Percentiles rank a stretch among this genome's conserved stretches.
Evolutionary conservation across 2,888 invertebrate species (phyloP).

Genomic region (Gandaritis pyraliata): DNA sequence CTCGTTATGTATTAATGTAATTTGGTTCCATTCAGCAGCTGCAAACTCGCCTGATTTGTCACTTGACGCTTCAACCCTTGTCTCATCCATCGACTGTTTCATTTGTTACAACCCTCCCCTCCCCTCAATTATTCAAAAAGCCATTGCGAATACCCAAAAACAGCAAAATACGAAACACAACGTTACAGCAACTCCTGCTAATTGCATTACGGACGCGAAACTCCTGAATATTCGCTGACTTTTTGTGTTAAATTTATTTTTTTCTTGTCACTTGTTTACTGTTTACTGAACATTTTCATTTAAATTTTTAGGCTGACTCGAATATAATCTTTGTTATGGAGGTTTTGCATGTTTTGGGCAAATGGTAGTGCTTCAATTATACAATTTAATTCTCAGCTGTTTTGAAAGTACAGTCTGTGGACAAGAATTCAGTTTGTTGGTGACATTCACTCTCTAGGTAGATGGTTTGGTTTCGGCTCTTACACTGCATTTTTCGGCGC

Average conservation of each 20-base stretch:
- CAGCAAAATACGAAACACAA: slow-evolving; percentile 32
- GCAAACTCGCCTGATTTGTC: too few species aligned
- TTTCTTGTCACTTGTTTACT: slow-evolving; percentile 37
- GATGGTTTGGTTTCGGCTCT: too few species aligned
- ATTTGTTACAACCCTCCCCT: slow-evolving; percentile 17
- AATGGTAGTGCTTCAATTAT: too few species aligned
- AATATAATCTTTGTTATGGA: slow-evolving; percentile 6
- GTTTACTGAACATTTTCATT: slow-evolving; percentile 33
- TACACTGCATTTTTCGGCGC: too few species aligned
- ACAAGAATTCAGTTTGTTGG: too few species aligned
- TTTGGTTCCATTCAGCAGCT: too few species aligned
- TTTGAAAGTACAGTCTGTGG: too few species aligned
- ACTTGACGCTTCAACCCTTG: slow-evolving; percentile 1
- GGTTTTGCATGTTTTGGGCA: too few species aligned
- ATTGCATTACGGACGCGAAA: slow-evolving; percentile 39
- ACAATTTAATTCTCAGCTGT: too few species aligned
- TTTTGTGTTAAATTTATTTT: slow-evolving; percentile 34
- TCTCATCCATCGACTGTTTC: slow-evolving; percentile 12
- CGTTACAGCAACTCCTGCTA: slow-evolving; percentile 44
- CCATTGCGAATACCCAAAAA: slow-evolving; percentile 22
- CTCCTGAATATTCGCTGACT: slow-evolving; percentile 39
- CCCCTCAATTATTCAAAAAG: slow-evolving; percentile 24
- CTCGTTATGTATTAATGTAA: too few species aligned
- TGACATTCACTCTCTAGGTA: too few species aligned
- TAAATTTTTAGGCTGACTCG: slow-evolving; percentile 29